phyloP scores from a whole-genome alignment of 2,113 vertebrate genomes.

The Antechinus flavipes region DNA sequence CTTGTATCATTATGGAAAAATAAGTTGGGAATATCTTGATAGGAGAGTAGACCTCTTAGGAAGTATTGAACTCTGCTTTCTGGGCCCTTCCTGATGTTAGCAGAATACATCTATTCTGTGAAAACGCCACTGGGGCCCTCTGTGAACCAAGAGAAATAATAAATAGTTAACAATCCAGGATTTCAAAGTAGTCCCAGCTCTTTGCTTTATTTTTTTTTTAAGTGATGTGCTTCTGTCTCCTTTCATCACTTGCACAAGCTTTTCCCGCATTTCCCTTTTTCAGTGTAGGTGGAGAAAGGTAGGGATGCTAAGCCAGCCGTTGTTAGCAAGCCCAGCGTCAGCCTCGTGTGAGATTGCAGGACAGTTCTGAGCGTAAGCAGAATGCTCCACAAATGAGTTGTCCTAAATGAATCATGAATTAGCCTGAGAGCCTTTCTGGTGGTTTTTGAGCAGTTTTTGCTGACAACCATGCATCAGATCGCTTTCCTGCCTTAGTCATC shows the following conservation, averaged over 20 bases:
- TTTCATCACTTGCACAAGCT: slow-evolving; percentile 53
- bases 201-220: slow-evolving; percentile 54
- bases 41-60: slow-evolving; percentile 35
- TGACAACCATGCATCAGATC: background rate
- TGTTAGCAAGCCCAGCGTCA: background rate
- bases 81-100: slow-evolving; percentile 30
- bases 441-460: background rate
- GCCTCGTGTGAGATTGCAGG: too few relatives aligned
- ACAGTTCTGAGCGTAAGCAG: background rate
- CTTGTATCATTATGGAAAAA: background rate
- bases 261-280: slow-evolving; percentile 58
- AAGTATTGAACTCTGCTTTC: slow-evolving; percentile 55
- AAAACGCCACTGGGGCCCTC: slow-evolving; percentile 56
- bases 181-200: slow-evolving; percentile 75
- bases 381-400: background rate
- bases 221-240: slow-evolving; percentile 70
- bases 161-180: slow-evolving; percentile 48
- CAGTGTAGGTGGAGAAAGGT: background rate
- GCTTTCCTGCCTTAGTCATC: background rate
- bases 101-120: slow-evolving; percentile 67
- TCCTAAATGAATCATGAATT: background rate
- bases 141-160: slow-evolving; percentile 73
- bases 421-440: background rate
- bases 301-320: background rate
- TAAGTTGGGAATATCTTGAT: fast-evolving